These are phyloP conservation scores for Bubo bubo DNA, from an alignment of 2,113 vertebrate species.

Conservation along the genomic window DNA sequence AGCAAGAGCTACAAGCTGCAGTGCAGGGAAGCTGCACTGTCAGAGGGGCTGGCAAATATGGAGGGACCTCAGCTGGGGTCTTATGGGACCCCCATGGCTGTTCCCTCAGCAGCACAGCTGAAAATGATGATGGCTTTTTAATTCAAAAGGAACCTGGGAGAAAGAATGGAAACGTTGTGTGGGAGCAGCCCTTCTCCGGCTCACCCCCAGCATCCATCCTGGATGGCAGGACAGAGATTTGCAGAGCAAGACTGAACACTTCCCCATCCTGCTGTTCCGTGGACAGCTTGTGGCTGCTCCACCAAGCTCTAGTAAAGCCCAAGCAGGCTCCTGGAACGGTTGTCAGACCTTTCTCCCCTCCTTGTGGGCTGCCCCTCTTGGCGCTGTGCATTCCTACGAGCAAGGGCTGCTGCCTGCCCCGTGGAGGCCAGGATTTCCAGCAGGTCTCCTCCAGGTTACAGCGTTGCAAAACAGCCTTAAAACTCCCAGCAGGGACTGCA, in stretches of 20 bases:
- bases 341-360: neutral
- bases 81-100: neutral
- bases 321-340: rapidly evolving
- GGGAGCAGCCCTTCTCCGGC: neutral
- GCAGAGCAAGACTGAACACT: rapidly evolving
- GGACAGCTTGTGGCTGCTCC: neutral
- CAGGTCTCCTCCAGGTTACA: rapidly evolving
- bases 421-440: neutral
- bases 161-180: neutral
- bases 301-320: neutral
- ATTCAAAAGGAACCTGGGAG: neutral
- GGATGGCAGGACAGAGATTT: neutral
- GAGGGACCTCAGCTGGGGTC: neutral
- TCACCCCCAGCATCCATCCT: neutral
- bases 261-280: rapidly evolving
- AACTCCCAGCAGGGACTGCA: neutral
- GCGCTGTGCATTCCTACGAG: neutral
- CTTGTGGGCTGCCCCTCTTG: neutral
- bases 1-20: neutral
- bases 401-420: neutral
- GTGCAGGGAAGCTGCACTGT: neutral
- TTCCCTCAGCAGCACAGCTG: neutral
- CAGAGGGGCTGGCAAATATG: neutral
- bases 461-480: neutral
- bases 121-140: neutral